A percentile compares a stretch with the other conserved stretches of the same genome.
Evolutionary conservation across 37 sponge, comb jelly and placozoan species (phyloP).

Genomic region (Mnemiopsis leidyi): DNA sequence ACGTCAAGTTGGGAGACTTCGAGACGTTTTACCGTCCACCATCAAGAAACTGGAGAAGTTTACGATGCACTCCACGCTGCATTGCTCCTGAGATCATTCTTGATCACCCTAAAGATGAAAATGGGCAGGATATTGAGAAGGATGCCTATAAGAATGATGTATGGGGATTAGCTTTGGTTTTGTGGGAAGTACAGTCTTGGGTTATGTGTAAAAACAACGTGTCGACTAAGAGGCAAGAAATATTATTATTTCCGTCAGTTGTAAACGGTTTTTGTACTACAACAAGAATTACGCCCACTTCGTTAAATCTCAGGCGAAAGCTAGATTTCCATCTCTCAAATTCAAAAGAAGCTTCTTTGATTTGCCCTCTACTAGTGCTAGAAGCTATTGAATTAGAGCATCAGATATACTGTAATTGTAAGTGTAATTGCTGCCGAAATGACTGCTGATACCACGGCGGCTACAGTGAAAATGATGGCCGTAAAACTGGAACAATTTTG

Average conservation of each 20-base stretch:
- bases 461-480: too few species aligned
- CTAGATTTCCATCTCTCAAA: neutral
- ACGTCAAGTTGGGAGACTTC: conserved; percentile 38
- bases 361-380: too few species aligned
- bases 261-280: neutral
- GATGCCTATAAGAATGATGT: conserved; percentile 23
- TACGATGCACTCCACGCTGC: neutral
- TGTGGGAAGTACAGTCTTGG: conserved; percentile 27
- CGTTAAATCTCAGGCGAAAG: neutral
- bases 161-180: conserved; percentile 9
- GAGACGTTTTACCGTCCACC: neutral
- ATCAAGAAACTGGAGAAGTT: neutral
- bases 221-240: too few species aligned
- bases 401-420: too few species aligned
- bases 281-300: neutral
- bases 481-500: too few species aligned
- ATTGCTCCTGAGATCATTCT: neutral
- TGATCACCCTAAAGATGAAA: neutral
- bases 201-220: neutral
- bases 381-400: too few species aligned
- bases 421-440: too few species aligned
- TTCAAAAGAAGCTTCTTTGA: too few species aligned
- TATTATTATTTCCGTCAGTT: neutral
- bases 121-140: neutral
- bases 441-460: too few species aligned